Base-by-base conservation (phyloP, 2,113 vertebrate species). In the Blennius ocellaris region DNA sequence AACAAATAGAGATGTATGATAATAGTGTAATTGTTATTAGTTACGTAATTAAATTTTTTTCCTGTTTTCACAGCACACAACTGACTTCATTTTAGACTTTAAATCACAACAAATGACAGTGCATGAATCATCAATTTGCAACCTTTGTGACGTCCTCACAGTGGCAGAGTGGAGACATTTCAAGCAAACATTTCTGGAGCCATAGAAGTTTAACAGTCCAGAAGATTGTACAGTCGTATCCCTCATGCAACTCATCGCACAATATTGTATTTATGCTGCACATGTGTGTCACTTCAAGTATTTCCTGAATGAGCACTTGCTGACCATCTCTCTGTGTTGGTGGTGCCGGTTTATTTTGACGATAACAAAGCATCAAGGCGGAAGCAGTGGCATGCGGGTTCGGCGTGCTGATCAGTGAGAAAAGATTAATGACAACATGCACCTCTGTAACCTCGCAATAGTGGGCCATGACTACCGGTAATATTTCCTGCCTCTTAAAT, bases 271-370 rank as follows among this genome's bases (percentile, higher is more conserved):
- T 48, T 48, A 48, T 5, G 11, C 6, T 48, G n/a, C 14, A 48
- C 14, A 45, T 5, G 15, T 49, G 49, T 62, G 0, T 9, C 49
- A n/a, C n/a, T 10, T 37, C 0, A 11, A 55, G 6, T 37, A 43
- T 36, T 30, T 12, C 21, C 12, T 8, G 49, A 11, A n/a, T 12
- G 17, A 51, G 36, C 14, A 0, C 54, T 17, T n/a, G 38, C 6
- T 11, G 50, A 21, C 12, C 10, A 9, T 36, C 0, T 37, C 6
- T 43, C 21, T 60, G 38, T 67, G 40, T 21, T 21, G 40, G 6
- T 73, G 73, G 73, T 0, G 0, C 62, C 61, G 48, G 16, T 39
- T 2, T 68, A 68, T 73, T 73, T 68, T 68, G 47, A 48, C 58
- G 5, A 73, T 14, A 76, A 66, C 57, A 74, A 6, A 41, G 9